phyloP scores from a whole-genome alignment of 2,797 vertebrate genomes.

The Hypotaenidia philippensis region DNA sequence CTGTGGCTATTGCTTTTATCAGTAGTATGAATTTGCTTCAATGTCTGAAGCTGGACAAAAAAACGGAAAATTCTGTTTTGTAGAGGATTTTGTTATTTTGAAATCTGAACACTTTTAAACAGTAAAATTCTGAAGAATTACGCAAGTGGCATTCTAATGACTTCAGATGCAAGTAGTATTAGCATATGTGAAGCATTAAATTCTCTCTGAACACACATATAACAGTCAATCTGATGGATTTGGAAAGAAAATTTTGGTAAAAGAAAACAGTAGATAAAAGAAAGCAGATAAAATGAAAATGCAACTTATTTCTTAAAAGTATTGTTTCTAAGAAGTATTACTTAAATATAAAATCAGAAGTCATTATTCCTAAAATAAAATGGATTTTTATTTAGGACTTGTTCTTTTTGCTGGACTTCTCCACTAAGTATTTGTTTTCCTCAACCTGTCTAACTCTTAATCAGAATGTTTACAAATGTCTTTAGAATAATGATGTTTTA shows the following conservation, averaged over 20 bases:
- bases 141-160: not conserved
- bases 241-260: not conserved
- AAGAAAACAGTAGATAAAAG: not conserved
- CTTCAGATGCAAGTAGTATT: not conserved
- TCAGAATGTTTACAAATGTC: not conserved
- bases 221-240: not conserved
- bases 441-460: not conserved
- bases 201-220: not conserved
- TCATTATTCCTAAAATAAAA: not conserved
- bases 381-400: not conserved
- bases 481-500: not conserved
- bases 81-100: not conserved
- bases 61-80: not conserved
- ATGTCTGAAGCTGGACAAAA: not conserved
- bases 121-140: not conserved
- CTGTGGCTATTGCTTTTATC: not conserved
- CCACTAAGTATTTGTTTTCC: not conserved
- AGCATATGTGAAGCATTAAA: not conserved
- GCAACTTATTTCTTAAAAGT: not conserved
- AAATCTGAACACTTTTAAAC: not conserved
- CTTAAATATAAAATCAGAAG: not conserved
- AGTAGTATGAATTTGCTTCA: not conserved
- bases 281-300: not conserved
- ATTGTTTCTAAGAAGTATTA: not conserved
- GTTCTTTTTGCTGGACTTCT: not conserved